Evolutionary conservation across 1,140 invertebrate genomes (phyloP), one percentile per base, ranked within the genome.

Genomic region (Lysiphlebus fabarum): DNA sequence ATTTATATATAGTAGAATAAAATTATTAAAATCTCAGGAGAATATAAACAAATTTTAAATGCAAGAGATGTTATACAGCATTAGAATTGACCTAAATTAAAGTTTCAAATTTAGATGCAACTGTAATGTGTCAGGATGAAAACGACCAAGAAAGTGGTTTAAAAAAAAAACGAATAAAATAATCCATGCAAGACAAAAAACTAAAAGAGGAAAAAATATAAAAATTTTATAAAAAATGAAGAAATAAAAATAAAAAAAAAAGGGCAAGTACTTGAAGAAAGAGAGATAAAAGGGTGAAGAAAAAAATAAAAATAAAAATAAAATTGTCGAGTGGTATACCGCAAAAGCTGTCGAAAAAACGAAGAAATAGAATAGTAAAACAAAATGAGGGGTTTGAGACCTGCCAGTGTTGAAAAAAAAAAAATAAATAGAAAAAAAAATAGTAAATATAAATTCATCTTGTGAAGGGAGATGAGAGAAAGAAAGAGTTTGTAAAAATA

Each of bases 1-100:
- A n/a, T n/a, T n/a, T n/a, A n/a, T n/a, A n/a, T n/a, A n/a, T n/a
- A 53, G 40, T 43, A 37, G 49, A 50, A 51, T 63, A 36, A 57
- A 33, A 14, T 40, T 17, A n/a, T 45, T 51, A 45, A 42, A 61
- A 36, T 48, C 44, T 40, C 53, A 37, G 49, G 36, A 62, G 55
- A 49, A 49, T 36, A 41, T 36, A 9, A 38, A 53, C 8, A 40
- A 37, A 42, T 12, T 50, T 10, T 42, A 42, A 48, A 38, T 48
- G 48, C 8, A 44, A 33, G 42, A 43, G 44, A 53, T 43, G 17
- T 26, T 45, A 14, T 48, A 55, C 14, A 60, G 45, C 53, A 26
- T 45, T 26, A 48, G 62, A 62, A 65, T 65, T 62, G 58, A 62
- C 50, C 53, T 36, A 67, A 59, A 67, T 67, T 67, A 60, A 58